Conservation (phyloP, 2,113 vertebrate species). For the Hylia prasina region DNA sequence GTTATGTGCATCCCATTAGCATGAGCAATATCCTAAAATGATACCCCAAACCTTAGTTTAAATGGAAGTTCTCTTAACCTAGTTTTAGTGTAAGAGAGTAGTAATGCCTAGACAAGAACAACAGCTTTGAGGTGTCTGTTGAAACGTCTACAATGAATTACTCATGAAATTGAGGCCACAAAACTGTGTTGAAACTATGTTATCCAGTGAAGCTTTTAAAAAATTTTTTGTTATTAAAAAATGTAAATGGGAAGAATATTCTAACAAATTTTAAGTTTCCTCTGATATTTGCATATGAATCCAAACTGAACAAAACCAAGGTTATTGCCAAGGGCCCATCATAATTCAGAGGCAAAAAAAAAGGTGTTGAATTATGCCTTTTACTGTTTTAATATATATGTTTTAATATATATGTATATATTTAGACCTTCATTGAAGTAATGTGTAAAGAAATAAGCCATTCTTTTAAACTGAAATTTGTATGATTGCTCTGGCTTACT, state of each 20-base stretch:
- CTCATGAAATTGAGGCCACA: background rate
- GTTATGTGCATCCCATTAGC: background rate
- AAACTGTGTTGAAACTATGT: background rate
- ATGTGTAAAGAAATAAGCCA: background rate
- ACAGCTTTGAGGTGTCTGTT: background rate
- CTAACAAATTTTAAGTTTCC: background rate
- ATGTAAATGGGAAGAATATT: background rate
- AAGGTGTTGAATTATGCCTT: background rate
- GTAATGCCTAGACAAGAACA: background rate
- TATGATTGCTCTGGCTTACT: background rate
- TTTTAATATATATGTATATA: conserved; percentile 36
- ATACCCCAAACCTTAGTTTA: background rate
- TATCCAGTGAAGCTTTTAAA: background rate
- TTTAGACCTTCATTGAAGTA: background rate
- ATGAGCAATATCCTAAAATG: background rate
- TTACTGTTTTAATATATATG: background rate
- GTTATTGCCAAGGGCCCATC: background rate
- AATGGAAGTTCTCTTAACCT: background rate
- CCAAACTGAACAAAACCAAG: background rate
- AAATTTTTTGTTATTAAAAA: background rate
- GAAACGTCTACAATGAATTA: background rate
- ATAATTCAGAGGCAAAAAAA: background rate
- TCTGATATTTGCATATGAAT: background rate
- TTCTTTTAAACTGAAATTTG: conserved; percentile 12
- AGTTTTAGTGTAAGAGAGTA: background rate